Base-by-base conservation (phyloP, 2,888 invertebrate genomes). In the Hirtodrosophila histrioides region DNA sequence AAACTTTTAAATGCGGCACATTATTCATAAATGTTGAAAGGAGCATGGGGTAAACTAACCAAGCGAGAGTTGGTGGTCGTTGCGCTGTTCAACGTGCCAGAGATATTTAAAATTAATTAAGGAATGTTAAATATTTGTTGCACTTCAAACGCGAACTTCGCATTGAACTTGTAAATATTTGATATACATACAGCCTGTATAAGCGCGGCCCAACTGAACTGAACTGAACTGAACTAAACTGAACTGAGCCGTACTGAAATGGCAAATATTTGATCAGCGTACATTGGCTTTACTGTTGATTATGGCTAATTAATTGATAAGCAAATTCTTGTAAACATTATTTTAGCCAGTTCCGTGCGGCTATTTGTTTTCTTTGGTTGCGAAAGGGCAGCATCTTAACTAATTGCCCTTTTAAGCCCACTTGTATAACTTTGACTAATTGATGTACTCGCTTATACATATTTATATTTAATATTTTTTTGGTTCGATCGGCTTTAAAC, bases 291-390 rank as follows among this genome's bases (percentile, higher is more conserved):
- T 62, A 43, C 49, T 68, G 65, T 85, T 85, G 77, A 79, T 71
- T 68, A 77, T 79, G 70, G 76, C 74, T 83, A 83, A 84, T 84
- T 84, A 86, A 80, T 83, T 83, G 76, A 86, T 86, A 86, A 86
- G 75, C 84, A 80, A 78, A 69, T 65, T 69, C 61, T 69, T 70
- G 78, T 69, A 78, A 84, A 74, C 80, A 80, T 66, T 37, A 80
- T 74, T 80, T 58, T 36, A 50, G 29, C 55, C 50, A 10, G 17
- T 36, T 7, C 43, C 17, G 11, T 1, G 9, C n/a, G 39, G 44
- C 39, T 58, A 45, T 39, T 51, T 55, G 23, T 17, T 11, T 35
- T 24, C n/a, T 39, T 35, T 29, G 31, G 23, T 39, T 40, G 62
- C 37, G 9, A 35, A 8, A 31, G 27, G n/a, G 24, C 33, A 43